Evolutionary conservation across 1,140 invertebrate genomes (phyloP).

Genomic region (Drosophila sproati): DNA sequence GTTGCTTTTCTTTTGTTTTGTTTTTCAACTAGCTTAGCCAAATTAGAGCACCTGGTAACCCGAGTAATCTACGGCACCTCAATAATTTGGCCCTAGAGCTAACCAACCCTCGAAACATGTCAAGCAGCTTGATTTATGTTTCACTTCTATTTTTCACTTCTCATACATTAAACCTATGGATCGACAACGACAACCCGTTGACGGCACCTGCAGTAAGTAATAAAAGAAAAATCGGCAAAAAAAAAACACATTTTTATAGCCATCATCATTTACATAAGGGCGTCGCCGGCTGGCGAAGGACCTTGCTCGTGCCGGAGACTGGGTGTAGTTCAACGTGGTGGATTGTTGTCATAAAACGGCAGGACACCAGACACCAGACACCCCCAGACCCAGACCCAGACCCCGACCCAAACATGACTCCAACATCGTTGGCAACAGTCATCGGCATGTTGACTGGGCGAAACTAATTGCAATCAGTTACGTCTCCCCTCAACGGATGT

Average conservation of each 20-base stretch:
- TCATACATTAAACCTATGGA: conserved; percentile 7
- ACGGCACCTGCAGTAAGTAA: conserved; percentile 41
- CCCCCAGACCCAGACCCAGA: conserved; percentile 2
- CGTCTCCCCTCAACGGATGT: conserved; percentile 65
- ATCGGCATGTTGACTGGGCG: conserved; percentile 72
- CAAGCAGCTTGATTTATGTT: conserved; percentile 55
- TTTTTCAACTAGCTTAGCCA: background rate
- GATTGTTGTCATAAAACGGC: conserved; percentile 27
- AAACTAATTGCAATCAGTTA: conserved; percentile 83
- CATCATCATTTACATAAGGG: conserved; percentile 46
- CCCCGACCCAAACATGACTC: conserved; percentile 2
- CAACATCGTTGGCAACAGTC: conserved; percentile 34
- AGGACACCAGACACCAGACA: conserved; percentile 22
- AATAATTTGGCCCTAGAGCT: conserved; percentile 24
- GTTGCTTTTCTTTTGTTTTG: background rate
- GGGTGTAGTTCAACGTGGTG: conserved; percentile 37
- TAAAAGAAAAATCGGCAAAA: conserved; percentile 13
- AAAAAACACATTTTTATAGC: conserved; percentile 33
- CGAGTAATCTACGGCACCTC: conserved; percentile 22
- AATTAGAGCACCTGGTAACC: conserved; percentile 11
- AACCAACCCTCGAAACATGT: conserved; percentile 21
- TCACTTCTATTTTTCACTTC: conserved; percentile 16
- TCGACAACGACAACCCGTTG: conserved; percentile 25
- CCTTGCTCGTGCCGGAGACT: background rate
- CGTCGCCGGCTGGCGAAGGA: conserved; percentile 11